Evolutionary conservation across 37 sponge, comb jelly and placozoan species (phyloP).

Genomic region (Ianthella basta): DNA sequence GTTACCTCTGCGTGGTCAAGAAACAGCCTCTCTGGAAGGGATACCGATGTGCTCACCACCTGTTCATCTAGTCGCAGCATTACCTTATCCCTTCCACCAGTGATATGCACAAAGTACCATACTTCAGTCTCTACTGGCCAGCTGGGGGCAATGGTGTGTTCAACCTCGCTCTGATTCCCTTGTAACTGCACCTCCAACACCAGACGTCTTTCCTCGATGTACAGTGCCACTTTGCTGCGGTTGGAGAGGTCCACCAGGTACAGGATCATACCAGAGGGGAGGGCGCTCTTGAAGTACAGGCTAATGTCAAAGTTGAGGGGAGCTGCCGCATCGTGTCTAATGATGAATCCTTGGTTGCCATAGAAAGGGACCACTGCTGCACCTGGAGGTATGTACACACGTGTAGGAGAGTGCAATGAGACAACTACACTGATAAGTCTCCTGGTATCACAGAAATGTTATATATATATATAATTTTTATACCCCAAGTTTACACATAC

Average conservation of each 20-base stretch:
- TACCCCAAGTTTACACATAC: too few species aligned
- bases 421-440: too few species aligned
- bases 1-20: not conserved
- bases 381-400: not conserved
- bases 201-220: not conserved
- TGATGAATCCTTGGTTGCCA: slow-evolving; percentile 11
- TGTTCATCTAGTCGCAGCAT: not conserved
- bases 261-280: slow-evolving; percentile 8
- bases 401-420: too few species aligned
- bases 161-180: not conserved
- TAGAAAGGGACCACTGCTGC: not conserved
- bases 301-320: slow-evolving; percentile 3
- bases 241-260: not conserved
- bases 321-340: not conserved
- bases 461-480: too few species aligned
- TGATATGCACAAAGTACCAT: slow-evolving; percentile 15
- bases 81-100: not conserved
- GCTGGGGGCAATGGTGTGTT: not conserved
- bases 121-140: not conserved
- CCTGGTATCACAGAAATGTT: too few species aligned
- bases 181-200: not conserved
- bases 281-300: slow-evolving; percentile 1
- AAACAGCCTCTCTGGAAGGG: not conserved
- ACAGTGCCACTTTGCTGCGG: not conserved
- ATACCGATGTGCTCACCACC: not conserved